phyloP scores from a whole-genome alignment of 2,797 vertebrate genomes.

The Rhynchotus rufescens region DNA sequence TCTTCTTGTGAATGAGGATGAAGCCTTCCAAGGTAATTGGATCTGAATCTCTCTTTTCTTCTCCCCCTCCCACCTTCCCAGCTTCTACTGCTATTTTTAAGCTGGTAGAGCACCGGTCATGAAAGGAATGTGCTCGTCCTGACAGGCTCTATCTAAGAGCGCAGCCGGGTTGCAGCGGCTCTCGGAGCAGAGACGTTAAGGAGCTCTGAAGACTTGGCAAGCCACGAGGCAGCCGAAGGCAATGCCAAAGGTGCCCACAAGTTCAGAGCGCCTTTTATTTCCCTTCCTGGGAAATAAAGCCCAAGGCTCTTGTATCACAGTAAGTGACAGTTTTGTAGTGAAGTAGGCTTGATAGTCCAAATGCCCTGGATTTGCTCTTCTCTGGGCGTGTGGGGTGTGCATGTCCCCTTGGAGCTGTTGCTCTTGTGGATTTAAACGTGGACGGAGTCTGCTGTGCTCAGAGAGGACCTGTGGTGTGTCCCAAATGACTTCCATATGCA shows the following conservation, averaged over 20 bases:
- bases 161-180: fast-evolving
- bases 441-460: neutral
- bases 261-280: conserved; percentile 3
- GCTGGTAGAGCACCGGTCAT: neutral
- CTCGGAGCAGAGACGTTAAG: neutral
- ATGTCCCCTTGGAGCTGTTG: neutral
- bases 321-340: conserved; percentile 14
- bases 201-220: neutral
- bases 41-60: neutral
- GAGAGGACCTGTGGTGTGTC: neutral
- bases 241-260: conserved; percentile 43
- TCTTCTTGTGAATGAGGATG: neutral
- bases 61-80: neutral
- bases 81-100: conserved; percentile 1
- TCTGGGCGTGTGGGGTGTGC: neutral
- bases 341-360: neutral
- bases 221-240: neutral
- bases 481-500: neutral
- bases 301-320: neutral
- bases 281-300: neutral
- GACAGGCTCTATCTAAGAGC: neutral
- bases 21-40: neutral
- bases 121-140: neutral
- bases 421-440: neutral
- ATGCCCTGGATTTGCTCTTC: neutral